Evolutionary conservation across 2,888 invertebrate genomes (phyloP).

Genomic region (Rugalucina vietnamica): DNA sequence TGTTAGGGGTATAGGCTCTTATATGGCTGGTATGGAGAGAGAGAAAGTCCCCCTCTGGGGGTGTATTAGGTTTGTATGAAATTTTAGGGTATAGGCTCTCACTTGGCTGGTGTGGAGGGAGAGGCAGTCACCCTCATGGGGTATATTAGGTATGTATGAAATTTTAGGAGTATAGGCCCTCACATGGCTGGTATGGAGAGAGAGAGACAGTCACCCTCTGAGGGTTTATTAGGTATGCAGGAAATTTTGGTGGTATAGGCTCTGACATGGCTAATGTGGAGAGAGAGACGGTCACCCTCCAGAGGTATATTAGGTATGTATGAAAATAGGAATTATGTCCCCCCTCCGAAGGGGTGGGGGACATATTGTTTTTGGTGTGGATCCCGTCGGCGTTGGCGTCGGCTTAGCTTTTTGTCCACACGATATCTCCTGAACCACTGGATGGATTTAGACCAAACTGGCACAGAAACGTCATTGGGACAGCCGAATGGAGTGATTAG

Average conservation of each 20-base stretch:
- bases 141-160: conserved; percentile 90
- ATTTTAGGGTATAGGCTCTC: conserved; percentile 92
- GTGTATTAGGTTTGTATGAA: conserved; percentile 94
- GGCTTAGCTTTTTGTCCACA: no score
- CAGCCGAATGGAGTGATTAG: no score
- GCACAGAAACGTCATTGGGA: no score
- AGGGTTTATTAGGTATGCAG: conserved; percentile 95
- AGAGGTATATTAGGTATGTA: conserved; percentile 95
- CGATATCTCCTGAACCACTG: no score
- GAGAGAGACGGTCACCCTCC: conserved; percentile 92
- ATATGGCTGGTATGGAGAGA: conserved; percentile 96
- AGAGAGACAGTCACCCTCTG: conserved; percentile 92
- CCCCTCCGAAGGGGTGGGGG: no score
- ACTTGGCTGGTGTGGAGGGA: conserved; percentile 96
- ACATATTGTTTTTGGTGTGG: no score
- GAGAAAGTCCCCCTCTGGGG: conserved; percentile 92
- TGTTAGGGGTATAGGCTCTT: conserved; percentile 92
- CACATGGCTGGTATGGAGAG: conserved; percentile 95
- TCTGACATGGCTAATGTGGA: conserved; percentile 94
- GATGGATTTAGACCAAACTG: no score
- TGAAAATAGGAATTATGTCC: no score
- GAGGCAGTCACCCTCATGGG: conserved; percentile 92
- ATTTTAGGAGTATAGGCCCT: no score
- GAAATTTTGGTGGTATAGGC: no score
- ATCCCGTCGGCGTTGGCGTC: no score